Conservation (phyloP, 2,888 invertebrate genomes). For the Chromoteleia sp. region DNA sequence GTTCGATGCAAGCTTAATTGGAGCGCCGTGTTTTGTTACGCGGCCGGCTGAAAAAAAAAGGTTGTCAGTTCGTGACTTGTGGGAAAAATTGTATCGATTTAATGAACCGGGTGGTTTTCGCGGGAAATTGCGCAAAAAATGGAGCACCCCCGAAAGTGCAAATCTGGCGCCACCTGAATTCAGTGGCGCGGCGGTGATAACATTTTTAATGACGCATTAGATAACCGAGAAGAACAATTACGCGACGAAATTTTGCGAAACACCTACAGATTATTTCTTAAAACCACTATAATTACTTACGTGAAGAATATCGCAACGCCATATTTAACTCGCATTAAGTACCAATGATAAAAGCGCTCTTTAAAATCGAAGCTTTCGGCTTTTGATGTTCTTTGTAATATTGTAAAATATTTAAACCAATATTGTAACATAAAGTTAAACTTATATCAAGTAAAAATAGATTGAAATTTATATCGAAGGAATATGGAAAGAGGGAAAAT, state of each 20-base stretch:
- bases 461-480: no score
- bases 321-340: constrained; percentile 11
- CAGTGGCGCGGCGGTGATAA: constrained; percentile 13
- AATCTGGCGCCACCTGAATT: constrained; percentile 11
- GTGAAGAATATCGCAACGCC: constrained; percentile 11
- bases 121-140: constrained; percentile 19
- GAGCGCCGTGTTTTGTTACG: constrained; percentile 59
- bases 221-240: constrained; percentile 16
- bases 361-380: not conserved
- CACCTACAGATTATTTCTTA: constrained; percentile 24
- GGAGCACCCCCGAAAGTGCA: not conserved
- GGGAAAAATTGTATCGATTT: constrained; percentile 56
- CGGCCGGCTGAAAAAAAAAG: constrained; percentile 39
- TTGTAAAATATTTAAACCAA: no score
- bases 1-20: constrained; percentile 59
- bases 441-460: no score
- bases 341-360: constrained; percentile 2
- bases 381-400: no score
- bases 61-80: constrained; percentile 59
- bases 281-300: constrained; percentile 36
- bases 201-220: constrained; percentile 27
- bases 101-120: constrained; percentile 33
- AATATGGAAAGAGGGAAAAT: no score
- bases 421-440: no score
- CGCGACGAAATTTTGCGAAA: constrained; percentile 45